Evolutionary conservation across 2,888 invertebrate species (phyloP), one percentile per base, ranked within the genome.

Genomic region (Tenthredo livida): DNA sequence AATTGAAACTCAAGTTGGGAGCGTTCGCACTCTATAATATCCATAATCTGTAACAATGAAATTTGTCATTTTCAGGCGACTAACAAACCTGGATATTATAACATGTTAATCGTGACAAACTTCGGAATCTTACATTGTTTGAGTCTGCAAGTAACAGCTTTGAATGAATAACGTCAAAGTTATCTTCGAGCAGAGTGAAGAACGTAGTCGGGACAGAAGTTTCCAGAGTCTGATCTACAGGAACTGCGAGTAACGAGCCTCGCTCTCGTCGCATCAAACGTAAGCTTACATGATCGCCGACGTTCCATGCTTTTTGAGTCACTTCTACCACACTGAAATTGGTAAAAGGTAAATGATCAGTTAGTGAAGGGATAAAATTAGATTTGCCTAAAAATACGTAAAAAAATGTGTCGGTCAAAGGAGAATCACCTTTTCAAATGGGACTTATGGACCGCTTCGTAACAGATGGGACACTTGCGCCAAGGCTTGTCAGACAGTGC

Each of bases 391-490:
- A 6, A 6, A n/a, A n/a, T 54, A 17, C 40, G 29, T 17, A 21
- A 61, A 93, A 92, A 10, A 93, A 89, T 86, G 93, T 91, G 50
- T 89, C 90, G 87, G 92, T 61, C 33, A 84, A 25, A 21, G 21
- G 5, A 43, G 40, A 65, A 43, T 84, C 93, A 97, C 96, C 98
- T 96, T 95, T 97, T 98, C 88, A 99, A 95, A 91, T 98, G 98
- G 58, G 95, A 94, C 86, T 96, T 96, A 87, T 97, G 95, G 82
- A 99, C 94, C 0, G 96, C 95, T 90, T 98, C 97, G 89, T 96
- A 97, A 93, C 99, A 99, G 87, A 99, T 98, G 0, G 99, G 99
- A 93, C 99, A 99, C 91, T 97, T 97, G 50, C 96, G 94, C 94
- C 97, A 97, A 37, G 96, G 94, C 91, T 97, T 96, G 89, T 99